Evolutionary conservation across 2,113 vertebrate species (phyloP).

Genomic region (Scopus umbretta): DNA sequence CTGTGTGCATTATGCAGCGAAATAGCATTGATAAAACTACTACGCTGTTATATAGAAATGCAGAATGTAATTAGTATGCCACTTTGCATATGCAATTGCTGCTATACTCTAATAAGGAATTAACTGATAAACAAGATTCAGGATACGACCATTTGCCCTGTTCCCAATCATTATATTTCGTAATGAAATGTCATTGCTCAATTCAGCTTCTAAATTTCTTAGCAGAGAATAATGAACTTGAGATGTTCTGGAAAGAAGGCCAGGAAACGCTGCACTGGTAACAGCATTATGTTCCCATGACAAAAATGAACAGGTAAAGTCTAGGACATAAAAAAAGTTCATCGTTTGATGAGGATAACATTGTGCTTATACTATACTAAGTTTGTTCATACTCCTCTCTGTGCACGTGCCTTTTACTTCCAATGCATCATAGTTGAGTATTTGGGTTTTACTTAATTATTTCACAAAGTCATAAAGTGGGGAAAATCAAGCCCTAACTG

Average conservation of each 20-base stretch:
- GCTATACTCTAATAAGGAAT: conserved; percentile 59
- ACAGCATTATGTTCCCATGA: conserved; percentile 29
- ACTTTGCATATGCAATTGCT: conserved; percentile 59
- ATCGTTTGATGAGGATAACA: conserved; percentile 40
- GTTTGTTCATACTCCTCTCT: not conserved
- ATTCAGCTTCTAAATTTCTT: conserved; percentile 69
- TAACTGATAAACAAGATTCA: conserved; percentile 74
- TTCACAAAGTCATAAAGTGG: not conserved
- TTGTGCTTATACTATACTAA: conserved; percentile 17
- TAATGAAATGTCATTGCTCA: conserved; percentile 65
- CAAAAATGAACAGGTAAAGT: conserved; percentile 44
- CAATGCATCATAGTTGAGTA: not conserved
- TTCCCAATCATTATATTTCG: conserved; percentile 49
- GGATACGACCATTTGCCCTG: conserved; percentile 54
- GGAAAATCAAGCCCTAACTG: not conserved
- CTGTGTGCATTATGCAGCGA: conserved; percentile 40
- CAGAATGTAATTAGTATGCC: conserved; percentile 67
- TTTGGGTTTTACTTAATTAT: not conserved
- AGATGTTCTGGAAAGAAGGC: conserved; percentile 56
- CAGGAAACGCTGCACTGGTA: conserved; percentile 21
- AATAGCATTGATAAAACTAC: conserved; percentile 51
- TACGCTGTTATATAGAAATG: conserved; percentile 45
- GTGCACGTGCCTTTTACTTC: not conserved
- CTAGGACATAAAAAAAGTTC: conserved; percentile 28
- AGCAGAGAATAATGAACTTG: conserved; percentile 54